Base-by-base conservation (phyloP, 1,140 invertebrate species). In the Aphelinus atriplicis region DNA sequence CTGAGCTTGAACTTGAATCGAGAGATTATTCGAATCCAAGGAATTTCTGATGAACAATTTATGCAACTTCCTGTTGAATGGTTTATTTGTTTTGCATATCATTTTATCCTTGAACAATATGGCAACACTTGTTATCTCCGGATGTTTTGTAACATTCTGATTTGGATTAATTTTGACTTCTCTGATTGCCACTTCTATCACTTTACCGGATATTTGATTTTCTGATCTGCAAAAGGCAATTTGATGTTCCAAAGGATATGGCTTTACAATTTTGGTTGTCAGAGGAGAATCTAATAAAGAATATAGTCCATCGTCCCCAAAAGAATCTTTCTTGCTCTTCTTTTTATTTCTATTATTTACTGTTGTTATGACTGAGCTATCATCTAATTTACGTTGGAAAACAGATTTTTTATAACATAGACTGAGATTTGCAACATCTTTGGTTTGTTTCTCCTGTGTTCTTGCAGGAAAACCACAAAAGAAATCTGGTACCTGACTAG, bases 1-100 rank as follows among this genome's bases (percentile, higher is more conserved):
- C 56, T 79, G 78, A 0, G 80, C 65, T 53, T 80, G 47, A 26
- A 88, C 78, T 80, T 80, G 78, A 46, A 85, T 79, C 0, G 80
- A 81, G 26, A 88, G 80, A 78, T 83, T 74, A 56, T 78, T 80
- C 0, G 77, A 79, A 57, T 87, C 85, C 3, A 70, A 57, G 1
- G 71, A 69, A 63, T 81, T 83, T 53, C 79, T 80, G 0, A 87
- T 76, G 7, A 88, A 61, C 45, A 88, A 72, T 73, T 87, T 88
- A 65, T 84, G 83, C 1, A 88, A 70, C 69, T 87, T 85, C 61
- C 80, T 78, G 60, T 86, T 86, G 51, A 88, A 88, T 0, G 87
- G 87, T 2, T 73, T 72, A 51, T 76, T 80, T 7, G 81, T 77
- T 67, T 75, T 82, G 50, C 82, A 88, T 53, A 88, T 80, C 2